Evolutionary conservation across 2,888 invertebrate species (phyloP), one percentile per base, ranked within the genome.

Genomic region (Phragmatobia fuliginosa): DNA sequence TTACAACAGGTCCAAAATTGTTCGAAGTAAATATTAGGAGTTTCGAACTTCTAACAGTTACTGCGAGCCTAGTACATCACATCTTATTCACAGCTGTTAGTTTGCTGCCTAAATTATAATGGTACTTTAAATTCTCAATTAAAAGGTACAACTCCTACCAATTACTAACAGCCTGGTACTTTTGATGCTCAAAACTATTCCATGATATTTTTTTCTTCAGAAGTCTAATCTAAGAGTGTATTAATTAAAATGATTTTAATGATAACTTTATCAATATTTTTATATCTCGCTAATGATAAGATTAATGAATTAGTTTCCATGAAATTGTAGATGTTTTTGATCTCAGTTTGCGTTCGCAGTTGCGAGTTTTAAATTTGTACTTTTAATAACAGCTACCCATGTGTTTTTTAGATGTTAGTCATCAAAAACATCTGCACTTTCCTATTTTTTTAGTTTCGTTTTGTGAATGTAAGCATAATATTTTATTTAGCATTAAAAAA

Each of bases 271-370:
- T 70, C 31, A 70, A 78, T 80, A 77, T 80, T 80, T 80, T 73
- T 80, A 78, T 79, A 80, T 75, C 72, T 67, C 70, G n/a, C 74
- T 77, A 76, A 59, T 5, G 14, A 52, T 79, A 79, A 79, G 77
- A 65, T 60, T n/a, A 52, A 36, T 41, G 21, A 52, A 28, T 45
- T 18, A n/a, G 28, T 28, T 45, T 31, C 31, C 10, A 61, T 28
- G 0, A 25, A 38, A 38, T 8, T 52, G 14, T 33, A 52, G n/a
- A 32, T 56, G 36, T 64, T 64, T 56, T 65, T 56, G 21, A 66
- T 66, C 16, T 56, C 62, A 41, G 8, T 16, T n/a, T n/a, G n/a
- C n/a, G n/a, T n/a, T n/a, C n/a, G n/a, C n/a, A n/a, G 25, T 38
- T 38, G 28, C n/a, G 10, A 16, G 25, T 38, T 62, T 62, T 38